Evolutionary conservation across 2,888 invertebrate genomes (phyloP).

Genomic region (Nymphalis urticae): DNA sequence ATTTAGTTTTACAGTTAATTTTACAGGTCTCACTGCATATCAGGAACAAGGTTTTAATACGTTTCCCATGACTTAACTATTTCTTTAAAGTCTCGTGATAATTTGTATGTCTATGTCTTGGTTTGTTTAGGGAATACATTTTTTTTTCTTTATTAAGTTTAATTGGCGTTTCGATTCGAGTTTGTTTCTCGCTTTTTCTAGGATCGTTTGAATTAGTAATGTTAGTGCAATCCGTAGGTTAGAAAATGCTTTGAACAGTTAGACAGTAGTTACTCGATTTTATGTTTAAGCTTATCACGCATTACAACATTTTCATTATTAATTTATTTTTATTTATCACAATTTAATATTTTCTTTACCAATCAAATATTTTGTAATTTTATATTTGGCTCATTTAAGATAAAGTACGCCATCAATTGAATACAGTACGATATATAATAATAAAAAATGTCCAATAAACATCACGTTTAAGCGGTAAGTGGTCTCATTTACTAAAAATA

Average conservation of each 20-base stretch:
- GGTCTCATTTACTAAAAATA: too few species aligned
- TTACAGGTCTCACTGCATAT: slow-evolving; percentile 79
- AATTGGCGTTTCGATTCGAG: slow-evolving; percentile 46
- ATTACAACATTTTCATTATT: slow-evolving; percentile 29
- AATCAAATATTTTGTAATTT: not conserved
- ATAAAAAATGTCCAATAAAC: too few species aligned
- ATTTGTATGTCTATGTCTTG: slow-evolving; percentile 61
- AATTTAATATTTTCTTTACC: not conserved
- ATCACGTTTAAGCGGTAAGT: too few species aligned
- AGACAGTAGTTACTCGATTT: slow-evolving; percentile 43
- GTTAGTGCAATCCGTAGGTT: slow-evolving; percentile 33
- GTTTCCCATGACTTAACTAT: slow-evolving; percentile 53
- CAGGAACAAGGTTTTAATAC: slow-evolving; percentile 77
- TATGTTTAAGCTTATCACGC: slow-evolving; percentile 50
- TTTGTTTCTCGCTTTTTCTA: slow-evolving; percentile 43
- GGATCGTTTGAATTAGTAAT: slow-evolving; percentile 27
- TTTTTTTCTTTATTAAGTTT: slow-evolving; percentile 40
- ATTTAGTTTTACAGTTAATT: slow-evolving; percentile 80
- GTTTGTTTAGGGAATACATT: slow-evolving; percentile 44
- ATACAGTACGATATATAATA: too few species aligned
- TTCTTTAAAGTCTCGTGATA: slow-evolving; percentile 64
- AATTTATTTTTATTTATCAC: not conserved
- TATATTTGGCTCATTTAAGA: too few species aligned
- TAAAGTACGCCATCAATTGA: too few species aligned
- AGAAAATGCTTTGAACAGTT: slow-evolving; percentile 39